Evolutionary conservation across 2,888 invertebrate genomes (phyloP).

Genomic region (Linyphia triangularis): DNA sequence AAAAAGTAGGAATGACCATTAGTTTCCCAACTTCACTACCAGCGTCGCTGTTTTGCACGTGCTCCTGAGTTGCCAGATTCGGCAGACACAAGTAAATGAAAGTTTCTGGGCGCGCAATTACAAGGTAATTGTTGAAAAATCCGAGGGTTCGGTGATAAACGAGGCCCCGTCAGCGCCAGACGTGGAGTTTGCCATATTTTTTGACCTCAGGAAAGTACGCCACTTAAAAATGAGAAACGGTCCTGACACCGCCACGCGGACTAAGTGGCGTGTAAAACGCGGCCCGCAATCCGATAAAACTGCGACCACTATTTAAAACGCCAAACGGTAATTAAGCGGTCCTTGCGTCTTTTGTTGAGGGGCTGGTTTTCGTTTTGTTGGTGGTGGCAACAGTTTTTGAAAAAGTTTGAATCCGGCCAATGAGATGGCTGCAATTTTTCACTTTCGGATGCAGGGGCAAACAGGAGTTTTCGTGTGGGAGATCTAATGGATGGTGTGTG

Average conservation of each 20-base stretch:
- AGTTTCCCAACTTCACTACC: constrained; percentile 69
- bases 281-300: constrained; percentile 70
- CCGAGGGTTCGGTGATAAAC: constrained; percentile 60
- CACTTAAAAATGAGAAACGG: constrained; percentile 74
- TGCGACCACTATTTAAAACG: constrained; percentile 70
- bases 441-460: constrained; percentile 55
- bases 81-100: constrained; percentile 74
- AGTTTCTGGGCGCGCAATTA: constrained; percentile 70
- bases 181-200: constrained; percentile 74
- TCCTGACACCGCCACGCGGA: constrained; percentile 71
- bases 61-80: constrained; percentile 70
- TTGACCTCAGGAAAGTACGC: constrained; percentile 71
- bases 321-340: constrained; percentile 73
- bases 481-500: constrained; percentile 55
- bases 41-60: constrained; percentile 70
- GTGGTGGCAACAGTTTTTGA: constrained; percentile 72
- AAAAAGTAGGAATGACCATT: constrained; percentile 69
- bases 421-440: constrained; percentile 62
- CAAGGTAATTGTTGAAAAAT: constrained; percentile 75
- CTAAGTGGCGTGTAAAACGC: constrained; percentile 71
- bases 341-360: constrained; percentile 55
- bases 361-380: constrained; percentile 66
- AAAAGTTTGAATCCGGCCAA: constrained; percentile 68
- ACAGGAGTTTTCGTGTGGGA: constrained; percentile 71
- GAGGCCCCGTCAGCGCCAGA: constrained; percentile 61